Base-by-base conservation (phyloP, 2,888 invertebrate genomes). In the Smittia sp. region DNA sequence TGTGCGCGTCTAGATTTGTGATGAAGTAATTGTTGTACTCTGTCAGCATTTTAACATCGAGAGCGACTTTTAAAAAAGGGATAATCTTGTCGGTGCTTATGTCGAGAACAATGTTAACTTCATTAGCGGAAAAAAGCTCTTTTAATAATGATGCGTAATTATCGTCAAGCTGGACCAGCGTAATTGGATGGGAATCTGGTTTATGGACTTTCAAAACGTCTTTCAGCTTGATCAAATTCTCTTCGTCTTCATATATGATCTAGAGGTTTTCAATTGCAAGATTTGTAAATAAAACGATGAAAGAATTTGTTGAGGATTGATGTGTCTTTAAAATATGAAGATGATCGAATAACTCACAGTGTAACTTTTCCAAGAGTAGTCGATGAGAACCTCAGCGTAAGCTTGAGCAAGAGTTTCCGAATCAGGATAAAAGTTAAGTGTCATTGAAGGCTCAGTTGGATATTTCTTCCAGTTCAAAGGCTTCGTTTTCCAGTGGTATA, bases 271-370 rank as follows among this genome's bases (percentile, higher is more conserved):
- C n/a, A n/a, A n/a, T n/a, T n/a, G n/a, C n/a, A n/a, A n/a, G n/a
- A n/a, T n/a, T 9, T 41, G 41, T 41, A 41, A n/a, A n/a, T n/a
- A n/a, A n/a, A n/a, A n/a, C n/a, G n/a, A n/a, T n/a, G n/a, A n/a
- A n/a, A n/a, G n/a, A n/a, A n/a, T n/a, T n/a, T n/a, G n/a, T n/a
- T n/a, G n/a, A n/a, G n/a, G n/a, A n/a, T n/a, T n/a, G n/a, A n/a
- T n/a, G n/a, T n/a, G n/a, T n/a, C n/a, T n/a, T n/a, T n/a, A n/a
- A n/a, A n/a, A n/a, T n/a, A n/a, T n/a, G n/a, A 82, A 92, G 91
- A 79, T 92, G 92, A 74, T n/a, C n/a, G n/a, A n/a, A 92, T 85
- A 67, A 90, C 87, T n/a, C n/a, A n/a, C n/a, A 15, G 91, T 89
- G 78, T 91, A 91, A 76, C 85, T 85, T 77, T 87, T 86, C 92